Evolutionary conservation across 2,113 vertebrate species (phyloP).

Genomic region (Centrocercus urophasianus): DNA sequence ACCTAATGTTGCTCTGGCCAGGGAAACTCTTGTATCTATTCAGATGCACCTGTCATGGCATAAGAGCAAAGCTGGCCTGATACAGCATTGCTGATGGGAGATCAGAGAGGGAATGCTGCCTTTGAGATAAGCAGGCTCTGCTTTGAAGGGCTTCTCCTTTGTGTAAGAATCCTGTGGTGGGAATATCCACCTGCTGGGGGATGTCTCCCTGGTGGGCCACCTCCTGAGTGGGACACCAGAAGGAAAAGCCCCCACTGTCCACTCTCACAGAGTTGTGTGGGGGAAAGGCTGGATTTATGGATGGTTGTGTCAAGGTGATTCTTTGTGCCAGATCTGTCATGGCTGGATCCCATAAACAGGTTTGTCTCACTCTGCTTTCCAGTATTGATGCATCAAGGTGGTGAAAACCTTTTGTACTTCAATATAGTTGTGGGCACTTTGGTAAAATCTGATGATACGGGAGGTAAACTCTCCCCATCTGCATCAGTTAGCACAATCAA

Average conservation of each 20-base stretch:
- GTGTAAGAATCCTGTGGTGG: not conserved
- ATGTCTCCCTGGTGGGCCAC: not conserved
- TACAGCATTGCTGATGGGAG: not conserved
- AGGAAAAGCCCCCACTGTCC: not conserved
- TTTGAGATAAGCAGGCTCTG: conserved; percentile 51
- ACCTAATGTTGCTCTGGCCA: not conserved
- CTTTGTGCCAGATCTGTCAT: fast-evolving
- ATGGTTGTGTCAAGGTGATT: not conserved
- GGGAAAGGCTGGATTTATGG: fast-evolving
- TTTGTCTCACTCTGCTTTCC: not conserved
- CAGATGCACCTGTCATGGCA: not conserved
- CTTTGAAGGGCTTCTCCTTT: conserved; percentile 34
- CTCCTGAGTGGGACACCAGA: not conserved
- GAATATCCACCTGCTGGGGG: not conserved
- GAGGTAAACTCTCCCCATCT: not conserved
- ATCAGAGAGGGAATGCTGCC: conserved; percentile 47
- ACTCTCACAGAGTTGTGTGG: not conserved
- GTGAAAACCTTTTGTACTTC: not conserved
- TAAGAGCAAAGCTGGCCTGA: not conserved
- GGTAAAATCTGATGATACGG: not conserved
- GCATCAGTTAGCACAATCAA: not conserved
- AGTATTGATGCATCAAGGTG: fast-evolving
- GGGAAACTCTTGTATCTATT: not conserved
- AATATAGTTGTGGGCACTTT: not conserved
- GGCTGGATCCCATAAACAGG: not conserved